Base-by-base conservation (phyloP, 2,888 invertebrate genomes). In the Pheosia tremula region DNA sequence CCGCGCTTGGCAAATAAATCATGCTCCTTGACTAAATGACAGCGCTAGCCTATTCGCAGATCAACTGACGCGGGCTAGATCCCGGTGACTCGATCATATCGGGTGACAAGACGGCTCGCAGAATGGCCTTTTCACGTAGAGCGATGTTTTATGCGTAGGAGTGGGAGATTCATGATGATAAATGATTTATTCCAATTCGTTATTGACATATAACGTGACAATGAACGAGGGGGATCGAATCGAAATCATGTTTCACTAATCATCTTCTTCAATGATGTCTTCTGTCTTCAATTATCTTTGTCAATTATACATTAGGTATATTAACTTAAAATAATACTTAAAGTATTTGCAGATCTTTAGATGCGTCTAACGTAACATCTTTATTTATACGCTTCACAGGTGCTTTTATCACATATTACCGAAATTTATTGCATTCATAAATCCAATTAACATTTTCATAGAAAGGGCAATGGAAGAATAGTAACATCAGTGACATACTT, bases 1-100 rank as follows among this genome's bases (percentile, higher is more conserved):
- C 53, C 24, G 53, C 60, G 60, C 53, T 54, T 41, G 64, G 62
- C 66, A 64, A 62, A 67, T 72, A 69, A 72, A 67, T 72, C 66
- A 72, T 71, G 50, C 61, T 64, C 55, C 54, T 60, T 64, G 61
- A 64, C 62, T 59, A 64, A 69, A 58, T 69, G 62, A 62, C 67
- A 59, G 53, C 61, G 53, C 60, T 55, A 24, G 55, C 55, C 39
- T 55, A 39, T 55, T 13, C 55, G 39, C 39, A 5, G 39, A 55
- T 55, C 4, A 55, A 55, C 55, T 13, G 55, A 6, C 55, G 13
- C 6, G n/a, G 55, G 39, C 55, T n/a, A 13, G 38, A 39, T 38
- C 7, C 11, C 3, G 4, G 38, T 39, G 38, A 39, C 39, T n/a
- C 39, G 5, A 54, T 54, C 54, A 39, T 37, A 53, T 37, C 5